Base-by-base conservation (phyloP, 2,888 invertebrate species). In the Spodoptera littoralis region DNA sequence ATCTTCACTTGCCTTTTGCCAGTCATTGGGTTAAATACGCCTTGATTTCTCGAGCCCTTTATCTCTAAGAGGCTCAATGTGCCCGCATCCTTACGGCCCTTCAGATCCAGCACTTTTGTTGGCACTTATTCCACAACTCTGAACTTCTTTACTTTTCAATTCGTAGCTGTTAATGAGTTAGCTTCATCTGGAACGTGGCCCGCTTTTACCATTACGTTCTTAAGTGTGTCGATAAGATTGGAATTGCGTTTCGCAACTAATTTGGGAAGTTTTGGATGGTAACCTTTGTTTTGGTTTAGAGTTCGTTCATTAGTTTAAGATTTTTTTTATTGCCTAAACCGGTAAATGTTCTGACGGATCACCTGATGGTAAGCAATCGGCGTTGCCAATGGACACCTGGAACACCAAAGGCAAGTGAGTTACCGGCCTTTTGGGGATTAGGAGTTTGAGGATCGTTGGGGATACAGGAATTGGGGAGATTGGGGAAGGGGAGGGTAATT, bases 61-160 rank as follows among this genome's bases (percentile, higher is more conserved):
- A 76, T 76, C 78, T 77, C 58, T 36, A 47, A 62, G 57, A 51
- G 55, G 65, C 72, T 72, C 65, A 64, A 62, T 79, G 63, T 55
- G 49, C 73, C 73, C 74, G 62, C 59, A 73, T 71, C 62, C 60
- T 65, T 64, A 57, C 11, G 27, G 36, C 52, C 65, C 63, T 69
- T 72, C 61, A 63, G 22, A 36, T 47, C 47, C 47, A 73, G 56
- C 65, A 70, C 73, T 78, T 79, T 78, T 77, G 73, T 80, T 77
- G 36, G 66, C 65, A 69, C 63, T 70, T 68, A 67, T 68, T 70
- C 48, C 52, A 71, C 61, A 76, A 72, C 64, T 55, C 53, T 55
- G 65, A 76, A 70, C 72, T 72, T 79, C 65, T 65, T 51, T 65
- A 76, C 71, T 80, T 78, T 82, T 76, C 75, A 79, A 80, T 79